A percentile compares a stretch with the other conserved stretches of the same genome.
phyloP scores from a whole-genome alignment of 2,797 vertebrate species.

The Darevskia nairensis region DNA sequence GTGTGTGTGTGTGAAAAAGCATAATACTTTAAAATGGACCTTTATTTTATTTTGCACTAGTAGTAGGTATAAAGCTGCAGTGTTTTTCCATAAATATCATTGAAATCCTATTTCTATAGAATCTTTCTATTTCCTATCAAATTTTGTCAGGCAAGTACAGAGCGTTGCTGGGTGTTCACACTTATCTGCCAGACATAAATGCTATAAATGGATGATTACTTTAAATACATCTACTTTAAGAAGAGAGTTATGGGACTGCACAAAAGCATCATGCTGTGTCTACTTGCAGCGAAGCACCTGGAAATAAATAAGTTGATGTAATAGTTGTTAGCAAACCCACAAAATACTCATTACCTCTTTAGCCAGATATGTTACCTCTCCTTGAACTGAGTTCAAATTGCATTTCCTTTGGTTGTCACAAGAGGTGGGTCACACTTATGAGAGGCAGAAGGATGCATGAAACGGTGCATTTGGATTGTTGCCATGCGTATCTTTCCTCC shows the following conservation, averaged over 20 bases:
- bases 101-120: slow-evolving; percentile 76
- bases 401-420: slow-evolving; percentile 59
- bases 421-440: slow-evolving; percentile 32
- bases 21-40: slow-evolving; percentile 31
- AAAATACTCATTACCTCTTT: slow-evolving; percentile 65
- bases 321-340: slow-evolving; percentile 74
- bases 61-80: slow-evolving; percentile 57
- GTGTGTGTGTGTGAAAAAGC: background rate
- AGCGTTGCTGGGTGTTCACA: slow-evolving; percentile 71
- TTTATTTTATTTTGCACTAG: slow-evolving; percentile 51
- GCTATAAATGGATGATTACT: slow-evolving; percentile 81
- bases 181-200: slow-evolving; percentile 78
- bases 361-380: slow-evolving; percentile 67
- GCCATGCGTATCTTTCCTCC: background rate
- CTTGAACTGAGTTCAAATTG: slow-evolving; percentile 61
- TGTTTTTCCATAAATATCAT: slow-evolving; percentile 78
- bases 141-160: slow-evolving; percentile 73
- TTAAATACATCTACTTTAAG: slow-evolving; percentile 79
- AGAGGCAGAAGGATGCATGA: background rate
- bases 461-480: slow-evolving; percentile 1
- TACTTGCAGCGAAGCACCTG: slow-evolving; percentile 74
- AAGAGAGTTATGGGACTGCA: slow-evolving; percentile 75
- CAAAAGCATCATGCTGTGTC: slow-evolving; percentile 79
- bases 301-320: slow-evolving; percentile 78
- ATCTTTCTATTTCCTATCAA: slow-evolving; percentile 64